These are phyloP conservation scores for Macrobrachium nipponense DNA, from an alignment of 1,140 invertebrate genomes.

Conservation along the genomic window DNA sequence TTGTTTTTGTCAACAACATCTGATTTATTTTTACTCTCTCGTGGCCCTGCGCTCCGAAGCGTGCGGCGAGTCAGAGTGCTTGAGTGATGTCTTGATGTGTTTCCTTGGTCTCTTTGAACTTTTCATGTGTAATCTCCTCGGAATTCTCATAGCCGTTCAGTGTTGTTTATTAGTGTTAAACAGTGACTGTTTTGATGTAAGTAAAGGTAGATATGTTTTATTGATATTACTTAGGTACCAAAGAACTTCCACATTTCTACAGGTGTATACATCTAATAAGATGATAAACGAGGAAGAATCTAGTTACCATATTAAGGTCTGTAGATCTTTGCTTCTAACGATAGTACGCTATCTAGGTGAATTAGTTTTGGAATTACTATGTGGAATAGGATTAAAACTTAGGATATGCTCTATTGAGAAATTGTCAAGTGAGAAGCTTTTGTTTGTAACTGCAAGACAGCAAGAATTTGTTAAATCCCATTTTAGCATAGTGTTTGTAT, in stretches of 20 bases:
- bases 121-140: conserved; percentile 26
- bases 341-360: too few species aligned
- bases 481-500: too few species aligned
- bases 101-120: conserved; percentile 13
- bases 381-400: too few species aligned
- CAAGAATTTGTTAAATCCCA: too few species aligned
- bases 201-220: conserved; percentile 34
- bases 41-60: background rate
- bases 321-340: too few species aligned
- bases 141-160: conserved; percentile 47
- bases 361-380: too few species aligned
- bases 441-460: too few species aligned
- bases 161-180: conserved; percentile 54
- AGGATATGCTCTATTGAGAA: too few species aligned
- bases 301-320: too few species aligned
- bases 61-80: conserved; percentile 16
- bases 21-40: conserved; percentile 27
- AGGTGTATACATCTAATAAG: too few species aligned
- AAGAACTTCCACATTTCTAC: conserved; percentile 21
- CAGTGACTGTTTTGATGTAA: conserved; percentile 54
- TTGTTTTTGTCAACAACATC: conserved; percentile 39
- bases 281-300: too few species aligned
- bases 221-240: conserved; percentile 48
- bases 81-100: conserved; percentile 27
- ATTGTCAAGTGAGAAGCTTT: too few species aligned